Evolutionary conservation across 2,797 vertebrate species (phyloP).

Genomic region (Tolypeutes matacus): DNA sequence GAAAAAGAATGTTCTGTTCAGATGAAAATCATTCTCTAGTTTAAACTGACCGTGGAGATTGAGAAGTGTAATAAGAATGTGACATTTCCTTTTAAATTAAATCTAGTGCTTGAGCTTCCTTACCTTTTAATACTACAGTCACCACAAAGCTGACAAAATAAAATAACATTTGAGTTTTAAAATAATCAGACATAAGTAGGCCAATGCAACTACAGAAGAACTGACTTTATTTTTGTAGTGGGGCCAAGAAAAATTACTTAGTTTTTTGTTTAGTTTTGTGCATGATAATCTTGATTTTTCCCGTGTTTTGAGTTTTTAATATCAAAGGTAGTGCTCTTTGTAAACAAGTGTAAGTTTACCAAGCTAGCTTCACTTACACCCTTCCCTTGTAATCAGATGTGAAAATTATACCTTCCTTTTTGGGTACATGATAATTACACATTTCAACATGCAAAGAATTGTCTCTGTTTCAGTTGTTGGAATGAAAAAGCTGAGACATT

Average conservation of each 20-base stretch:
- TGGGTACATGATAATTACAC: constrained; percentile 96
- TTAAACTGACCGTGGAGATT: constrained; percentile 81
- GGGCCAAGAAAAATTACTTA: constrained; percentile 80
- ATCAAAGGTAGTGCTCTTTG: constrained; percentile 91
- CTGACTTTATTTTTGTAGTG: constrained; percentile 81
- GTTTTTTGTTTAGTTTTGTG: constrained; percentile 80
- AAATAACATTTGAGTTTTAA: constrained; percentile 75
- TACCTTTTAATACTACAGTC: constrained; percentile 61
- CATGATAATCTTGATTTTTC: constrained; percentile 82
- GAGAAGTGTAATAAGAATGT: constrained; percentile 76
- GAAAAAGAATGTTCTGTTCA: constrained; percentile 81
- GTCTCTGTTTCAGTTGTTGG: constrained; percentile 92
- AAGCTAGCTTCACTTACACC: constrained; percentile 89
- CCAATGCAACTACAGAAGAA: constrained; percentile 79
- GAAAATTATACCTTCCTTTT: constrained; percentile 95
- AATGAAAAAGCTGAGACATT: constrained; percentile 88
- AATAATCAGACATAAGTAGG: constrained; percentile 76
- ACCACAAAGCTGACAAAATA: constrained; percentile 69
- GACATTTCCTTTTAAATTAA: constrained; percentile 75
- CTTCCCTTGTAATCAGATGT: constrained; percentile 96
- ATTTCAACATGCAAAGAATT: constrained; percentile 91
- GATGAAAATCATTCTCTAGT: constrained; percentile 82
- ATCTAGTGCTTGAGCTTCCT: constrained; percentile 55
- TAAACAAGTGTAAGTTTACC: constrained; percentile 91
- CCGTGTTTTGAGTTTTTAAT: constrained; percentile 87